These are phyloP conservation scores for Drepana falcataria DNA, from an alignment of 2,888 invertebrate genomes.

Conservation along the genomic window DNA sequence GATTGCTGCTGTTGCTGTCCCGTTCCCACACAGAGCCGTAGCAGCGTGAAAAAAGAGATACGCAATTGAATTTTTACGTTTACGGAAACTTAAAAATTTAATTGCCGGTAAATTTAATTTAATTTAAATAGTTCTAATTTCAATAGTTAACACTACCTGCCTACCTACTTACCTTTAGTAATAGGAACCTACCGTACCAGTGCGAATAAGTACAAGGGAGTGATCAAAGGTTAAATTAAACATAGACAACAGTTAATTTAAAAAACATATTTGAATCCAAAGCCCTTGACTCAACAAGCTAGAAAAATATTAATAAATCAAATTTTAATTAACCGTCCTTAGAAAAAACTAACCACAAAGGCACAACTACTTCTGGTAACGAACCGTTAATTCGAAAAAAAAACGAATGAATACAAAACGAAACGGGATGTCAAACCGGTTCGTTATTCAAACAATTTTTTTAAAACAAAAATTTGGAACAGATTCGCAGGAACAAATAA, in stretches of 20 bases:
- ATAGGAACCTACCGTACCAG: conserved; percentile 1
- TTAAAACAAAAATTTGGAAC: conserved; percentile 67
- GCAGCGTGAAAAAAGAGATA: conserved; percentile 2
- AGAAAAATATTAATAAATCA: conserved; percentile 69
- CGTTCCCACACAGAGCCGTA: conserved; percentile 32
- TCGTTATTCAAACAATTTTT: conserved; percentile 60
- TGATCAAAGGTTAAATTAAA: too few species aligned
- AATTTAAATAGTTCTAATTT: too few species aligned
- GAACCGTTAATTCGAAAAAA: conserved; percentile 73
- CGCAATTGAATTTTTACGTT: not conserved
- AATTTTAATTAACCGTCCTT: conserved; percentile 71
- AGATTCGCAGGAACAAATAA: conserved; percentile 73
- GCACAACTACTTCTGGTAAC: conserved; percentile 52
- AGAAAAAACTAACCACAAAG: conserved; percentile 65
- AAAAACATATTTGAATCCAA: conserved; percentile 36
- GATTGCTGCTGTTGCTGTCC: conserved; percentile 72
- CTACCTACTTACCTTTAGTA: too few species aligned
- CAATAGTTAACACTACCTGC: too few species aligned
- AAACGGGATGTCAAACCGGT: conserved; percentile 68
- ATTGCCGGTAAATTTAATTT: too few species aligned
- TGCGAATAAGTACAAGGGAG: not conserved
- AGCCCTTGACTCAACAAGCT: conserved; percentile 45
- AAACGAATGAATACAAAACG: conserved; percentile 62
- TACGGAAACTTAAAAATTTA: conserved; percentile 1
- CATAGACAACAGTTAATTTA: conserved; percentile 5